Evolutionary conservation across 1,140 invertebrate genomes (phyloP).

Genomic region (Gonatopus flavifemur): DNA sequence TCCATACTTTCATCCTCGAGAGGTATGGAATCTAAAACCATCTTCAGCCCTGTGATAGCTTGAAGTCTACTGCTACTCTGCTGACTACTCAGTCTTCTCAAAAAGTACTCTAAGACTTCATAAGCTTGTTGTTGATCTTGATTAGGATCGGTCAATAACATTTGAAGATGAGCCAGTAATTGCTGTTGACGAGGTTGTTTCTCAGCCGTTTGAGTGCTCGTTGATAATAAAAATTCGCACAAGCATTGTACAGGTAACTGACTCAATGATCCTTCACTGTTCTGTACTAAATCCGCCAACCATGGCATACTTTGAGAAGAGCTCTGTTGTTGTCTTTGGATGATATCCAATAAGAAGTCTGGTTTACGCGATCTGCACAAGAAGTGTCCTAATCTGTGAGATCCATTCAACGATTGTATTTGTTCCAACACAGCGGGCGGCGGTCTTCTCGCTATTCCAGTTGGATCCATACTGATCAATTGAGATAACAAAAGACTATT

Average conservation of each 20-base stretch:
- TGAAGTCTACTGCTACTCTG: conserved; percentile 75
- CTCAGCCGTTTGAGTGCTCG: conserved; percentile 58
- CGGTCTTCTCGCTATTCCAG: conserved; percentile 77
- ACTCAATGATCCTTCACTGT: conserved; percentile 82
- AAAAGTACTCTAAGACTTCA: conserved; percentile 91
- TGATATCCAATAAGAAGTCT: conserved; percentile 91
- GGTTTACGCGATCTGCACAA: conserved; percentile 87
- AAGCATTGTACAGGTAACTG: conserved; percentile 93
- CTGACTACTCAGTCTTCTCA: conserved; percentile 80
- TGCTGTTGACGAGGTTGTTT: conserved; percentile 77
- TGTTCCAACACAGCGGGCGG: conserved; percentile 78
- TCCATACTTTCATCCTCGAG: conserved; percentile 52
- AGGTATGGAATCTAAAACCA: conserved; percentile 58
- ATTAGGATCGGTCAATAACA: conserved; percentile 65
- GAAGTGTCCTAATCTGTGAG: conserved; percentile 83
- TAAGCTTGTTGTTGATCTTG: conserved; percentile 66
- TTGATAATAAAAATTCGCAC: conserved; percentile 91
- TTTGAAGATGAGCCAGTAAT: conserved; percentile 75
- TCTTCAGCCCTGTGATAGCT: conserved; percentile 70
- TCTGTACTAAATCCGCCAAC: conserved; percentile 92
- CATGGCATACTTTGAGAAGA: conserved; percentile 94
- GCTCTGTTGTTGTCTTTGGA: conserved; percentile 76
- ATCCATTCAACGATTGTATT: conserved; percentile 76
- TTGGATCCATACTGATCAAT: conserved; percentile 77
- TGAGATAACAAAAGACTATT: conserved; percentile 85